Percentiles rank a stretch among this genome's conserved stretches.
Conservation (phyloP, 1,140 invertebrate genomes). For the Drosophila mauritiana region DNA sequence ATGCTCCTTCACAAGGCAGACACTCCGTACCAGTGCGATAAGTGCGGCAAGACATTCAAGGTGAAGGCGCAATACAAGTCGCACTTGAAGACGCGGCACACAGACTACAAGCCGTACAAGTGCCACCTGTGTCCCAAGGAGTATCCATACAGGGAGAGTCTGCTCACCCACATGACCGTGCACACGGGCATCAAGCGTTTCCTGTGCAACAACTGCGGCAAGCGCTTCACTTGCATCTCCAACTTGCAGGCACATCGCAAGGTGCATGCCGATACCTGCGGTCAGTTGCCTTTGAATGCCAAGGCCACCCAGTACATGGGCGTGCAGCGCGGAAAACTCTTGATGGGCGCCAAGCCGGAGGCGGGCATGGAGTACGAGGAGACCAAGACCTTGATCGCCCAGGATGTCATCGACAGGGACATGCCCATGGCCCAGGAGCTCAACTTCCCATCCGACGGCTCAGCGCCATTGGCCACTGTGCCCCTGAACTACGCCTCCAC, state of each 20-base stretch:
- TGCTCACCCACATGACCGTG: slow-evolving; percentile 85
- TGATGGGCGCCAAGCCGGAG: slow-evolving; percentile 80
- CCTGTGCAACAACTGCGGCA: slow-evolving; percentile 85
- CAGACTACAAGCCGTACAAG: slow-evolving; percentile 89
- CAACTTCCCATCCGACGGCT: slow-evolving; percentile 73
- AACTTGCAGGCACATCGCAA: slow-evolving; percentile 85
- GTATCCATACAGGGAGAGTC: slow-evolving; percentile 85
- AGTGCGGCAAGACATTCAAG: slow-evolving; percentile 84
- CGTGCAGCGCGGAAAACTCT: slow-evolving; percentile 74
- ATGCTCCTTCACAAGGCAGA: slow-evolving; percentile 82
- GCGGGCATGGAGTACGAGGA: slow-evolving; percentile 80
- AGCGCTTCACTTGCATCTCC: slow-evolving; percentile 85
- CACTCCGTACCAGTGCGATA: slow-evolving; percentile 81
- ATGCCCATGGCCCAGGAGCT: slow-evolving; percentile 77
- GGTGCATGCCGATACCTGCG: slow-evolving; percentile 80
- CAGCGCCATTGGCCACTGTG: slow-evolving; percentile 66
- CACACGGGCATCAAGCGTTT: slow-evolving; percentile 86
- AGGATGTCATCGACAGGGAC: slow-evolving; percentile 78
- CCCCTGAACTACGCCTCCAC: slow-evolving; percentile 70
- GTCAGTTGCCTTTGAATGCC: slow-evolving; percentile 71
- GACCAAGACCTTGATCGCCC: slow-evolving; percentile 75
- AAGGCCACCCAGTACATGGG: slow-evolving; percentile 83
- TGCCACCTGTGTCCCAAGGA: slow-evolving; percentile 86
- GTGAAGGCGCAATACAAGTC: slow-evolving; percentile 89
- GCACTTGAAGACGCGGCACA: slow-evolving; percentile 88